Evolutionary conservation across 2,797 vertebrate species (phyloP).

Genomic region (Amniataba percoides): DNA sequence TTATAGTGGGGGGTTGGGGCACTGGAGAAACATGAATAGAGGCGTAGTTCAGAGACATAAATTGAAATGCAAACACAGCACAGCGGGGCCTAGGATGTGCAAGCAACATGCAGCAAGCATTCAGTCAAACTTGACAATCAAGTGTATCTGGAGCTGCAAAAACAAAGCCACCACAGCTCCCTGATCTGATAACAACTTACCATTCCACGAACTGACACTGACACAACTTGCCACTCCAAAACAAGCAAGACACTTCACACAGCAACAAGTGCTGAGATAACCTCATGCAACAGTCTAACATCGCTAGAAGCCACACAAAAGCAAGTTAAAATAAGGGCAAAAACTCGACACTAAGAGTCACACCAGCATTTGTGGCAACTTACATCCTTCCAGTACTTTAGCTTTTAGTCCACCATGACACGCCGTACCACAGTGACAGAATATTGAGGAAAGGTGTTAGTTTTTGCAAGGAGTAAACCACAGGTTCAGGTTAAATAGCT

Average conservation of each 20-base stretch:
- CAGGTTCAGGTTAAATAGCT: slow-evolving; percentile 53
- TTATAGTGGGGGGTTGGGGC: slow-evolving; percentile 97
- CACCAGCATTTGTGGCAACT: slow-evolving; percentile 83
- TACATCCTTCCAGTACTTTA: slow-evolving; percentile 99
- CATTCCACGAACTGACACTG: slow-evolving; percentile 25
- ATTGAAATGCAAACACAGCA: not conserved
- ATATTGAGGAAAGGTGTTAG: slow-evolving; percentile 94
- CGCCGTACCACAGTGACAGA: slow-evolving; percentile 85
- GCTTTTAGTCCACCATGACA: slow-evolving; percentile 92
- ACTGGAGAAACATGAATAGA: slow-evolving; percentile 84
- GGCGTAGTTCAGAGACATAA: slow-evolving; percentile 17
- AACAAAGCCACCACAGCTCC: slow-evolving; percentile 22
- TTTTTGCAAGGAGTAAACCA: slow-evolving; percentile 58
- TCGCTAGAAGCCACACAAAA: slow-evolving; percentile 57
- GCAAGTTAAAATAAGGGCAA: slow-evolving; percentile 27
- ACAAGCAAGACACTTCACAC: slow-evolving; percentile 42
- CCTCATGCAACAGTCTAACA: slow-evolving; percentile 68
- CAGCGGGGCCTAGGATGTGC: not conserved
- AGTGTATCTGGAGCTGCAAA: slow-evolving; percentile 35
- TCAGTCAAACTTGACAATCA: slow-evolving; percentile 24
- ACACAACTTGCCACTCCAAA: slow-evolving; percentile 46
- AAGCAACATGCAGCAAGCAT: slow-evolving; percentile 57
- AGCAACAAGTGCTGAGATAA: slow-evolving; percentile 28
- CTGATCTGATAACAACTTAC: slow-evolving; percentile 34
- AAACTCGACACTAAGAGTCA: slow-evolving; percentile 73